Base-by-base conservation (phyloP, 2,113 vertebrate species). In the Ammodytes marinus region DNA sequence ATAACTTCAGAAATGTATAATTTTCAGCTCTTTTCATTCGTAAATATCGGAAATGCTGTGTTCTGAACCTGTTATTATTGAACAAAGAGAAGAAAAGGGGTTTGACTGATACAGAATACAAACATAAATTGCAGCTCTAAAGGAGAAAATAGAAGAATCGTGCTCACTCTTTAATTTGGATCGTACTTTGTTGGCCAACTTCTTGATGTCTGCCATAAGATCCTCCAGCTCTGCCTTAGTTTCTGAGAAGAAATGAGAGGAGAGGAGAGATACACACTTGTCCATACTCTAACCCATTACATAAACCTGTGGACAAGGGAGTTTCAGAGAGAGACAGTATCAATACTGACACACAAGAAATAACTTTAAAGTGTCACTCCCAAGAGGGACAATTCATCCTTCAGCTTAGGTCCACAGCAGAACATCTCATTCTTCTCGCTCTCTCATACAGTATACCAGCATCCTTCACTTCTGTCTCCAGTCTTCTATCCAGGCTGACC, bases 141-240 rank as follows among this genome's bases (percentile, higher is more conserved):
- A n/a, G 46, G 14, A 11, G 12, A 64, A 64, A 75, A 66, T 0
- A 42, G 6, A 67, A 45, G 37, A 80, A 14, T 6, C 58, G 9
- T 53, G 97, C 97, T 98, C 89, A 99, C 98, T 96, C 94, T 99
- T 99, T 94, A 99, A 94, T 88, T 99, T 98, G 92, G 97, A 98
- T 89, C 97, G 98, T 46, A 99, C 96, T 96, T 97, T 98, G 94
- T 99, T 99, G 2, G 98, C 98, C 0, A 98, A 95, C 93, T 97
- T 98, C 95, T 99, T 99, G 65, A 99, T 99, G 90, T 99, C 97
- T 0, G 96, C 95, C 97, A 99, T 98, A 64, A 99, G 94, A 73
- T 98, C 97, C 70, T 99, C 97, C 86, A 99, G 93, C 65, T 99
- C 98, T 9, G 93, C 96, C 91, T 99, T 99, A 0, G 97, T 99